These are phyloP conservation scores for Drosophila biarmipes DNA, from an alignment of 1,140 invertebrate species.

Conservation along the genomic window DNA sequence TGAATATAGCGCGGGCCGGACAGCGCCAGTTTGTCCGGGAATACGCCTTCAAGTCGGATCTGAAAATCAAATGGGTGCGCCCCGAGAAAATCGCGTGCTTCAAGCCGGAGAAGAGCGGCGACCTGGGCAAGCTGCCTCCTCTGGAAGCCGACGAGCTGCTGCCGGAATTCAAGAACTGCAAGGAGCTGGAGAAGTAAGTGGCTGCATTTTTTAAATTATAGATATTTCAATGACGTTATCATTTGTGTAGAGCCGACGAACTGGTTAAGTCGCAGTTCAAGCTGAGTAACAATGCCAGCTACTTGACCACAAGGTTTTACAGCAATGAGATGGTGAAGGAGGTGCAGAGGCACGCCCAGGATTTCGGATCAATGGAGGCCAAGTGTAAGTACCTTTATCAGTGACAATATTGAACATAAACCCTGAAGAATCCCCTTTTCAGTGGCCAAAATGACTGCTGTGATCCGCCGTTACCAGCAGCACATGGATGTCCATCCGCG, in stretches of 20 bases:
- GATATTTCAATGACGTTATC: not conserved
- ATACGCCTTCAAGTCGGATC: constrained; percentile 86
- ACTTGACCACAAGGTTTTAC: constrained; percentile 75
- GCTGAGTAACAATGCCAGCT: constrained; percentile 85
- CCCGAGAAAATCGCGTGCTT: constrained; percentile 86
- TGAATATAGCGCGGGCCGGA: constrained; percentile 60
- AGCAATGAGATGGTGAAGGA: constrained; percentile 84
- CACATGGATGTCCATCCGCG: constrained; percentile 85
- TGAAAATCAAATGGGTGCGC: constrained; percentile 88
- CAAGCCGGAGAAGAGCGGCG: constrained; percentile 86
- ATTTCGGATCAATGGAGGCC: constrained; percentile 86
- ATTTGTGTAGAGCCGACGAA: constrained; percentile 85
- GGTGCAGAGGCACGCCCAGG: constrained; percentile 86
- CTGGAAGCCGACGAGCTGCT: constrained; percentile 82
- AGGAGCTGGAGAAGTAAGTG: constrained; percentile 86
- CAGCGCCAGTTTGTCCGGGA: constrained; percentile 70
- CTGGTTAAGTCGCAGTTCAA: constrained; percentile 86
- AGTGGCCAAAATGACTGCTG: constrained; percentile 86
- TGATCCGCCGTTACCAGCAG: constrained; percentile 86
- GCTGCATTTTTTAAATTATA: too few relatives aligned
- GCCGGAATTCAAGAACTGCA: constrained; percentile 84
- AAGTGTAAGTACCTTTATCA: constrained; percentile 83
- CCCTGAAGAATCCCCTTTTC: constrained; percentile 10
- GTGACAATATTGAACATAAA: too few relatives aligned
- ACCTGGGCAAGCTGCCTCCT: constrained; percentile 84